Evolutionary conservation across 92 coral and sea anemone genomes (phyloP).

Genomic region (Galaxea fascicularis): DNA sequence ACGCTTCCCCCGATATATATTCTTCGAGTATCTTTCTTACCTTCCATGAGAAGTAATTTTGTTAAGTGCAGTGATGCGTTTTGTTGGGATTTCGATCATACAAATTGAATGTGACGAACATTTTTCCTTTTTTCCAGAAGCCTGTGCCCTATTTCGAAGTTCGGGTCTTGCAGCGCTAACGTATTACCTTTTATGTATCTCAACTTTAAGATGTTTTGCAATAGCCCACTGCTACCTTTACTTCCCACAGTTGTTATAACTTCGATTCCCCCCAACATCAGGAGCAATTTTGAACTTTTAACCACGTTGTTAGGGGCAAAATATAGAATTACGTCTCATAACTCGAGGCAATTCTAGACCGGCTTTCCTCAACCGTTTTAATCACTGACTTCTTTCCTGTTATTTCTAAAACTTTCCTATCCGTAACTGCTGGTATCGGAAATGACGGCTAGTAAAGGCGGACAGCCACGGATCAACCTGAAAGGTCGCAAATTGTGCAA

Average conservation of each 20-base stretch:
- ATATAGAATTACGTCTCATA: background rate
- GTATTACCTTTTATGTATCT: background rate
- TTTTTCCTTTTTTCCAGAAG: background rate
- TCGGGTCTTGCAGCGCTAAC: background rate
- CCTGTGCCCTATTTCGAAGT: background rate
- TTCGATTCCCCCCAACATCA: background rate
- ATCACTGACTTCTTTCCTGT: slow-evolving; percentile 28
- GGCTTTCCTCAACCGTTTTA: slow-evolving; percentile 14
- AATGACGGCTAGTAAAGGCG: background rate
- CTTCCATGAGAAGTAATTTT: background rate
- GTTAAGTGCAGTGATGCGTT: background rate
- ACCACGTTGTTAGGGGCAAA: background rate
- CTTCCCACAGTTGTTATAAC: background rate
- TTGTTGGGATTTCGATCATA: too few relatives aligned
- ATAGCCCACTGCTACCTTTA: background rate
- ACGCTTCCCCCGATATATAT: background rate
- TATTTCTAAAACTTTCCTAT: background rate
- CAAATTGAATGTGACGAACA: background rate
- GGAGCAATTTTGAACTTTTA: background rate
- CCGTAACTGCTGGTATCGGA: background rate
- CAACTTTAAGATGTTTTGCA: too few relatives aligned
- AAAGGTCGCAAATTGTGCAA: too few relatives aligned
- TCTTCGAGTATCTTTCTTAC: background rate
- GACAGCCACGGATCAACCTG: background rate
- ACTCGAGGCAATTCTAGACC: slow-evolving; percentile 5